Evolutionary conservation across 2,888 invertebrate species (phyloP).

Genomic region (Lamellibrachia satsuma): DNA sequence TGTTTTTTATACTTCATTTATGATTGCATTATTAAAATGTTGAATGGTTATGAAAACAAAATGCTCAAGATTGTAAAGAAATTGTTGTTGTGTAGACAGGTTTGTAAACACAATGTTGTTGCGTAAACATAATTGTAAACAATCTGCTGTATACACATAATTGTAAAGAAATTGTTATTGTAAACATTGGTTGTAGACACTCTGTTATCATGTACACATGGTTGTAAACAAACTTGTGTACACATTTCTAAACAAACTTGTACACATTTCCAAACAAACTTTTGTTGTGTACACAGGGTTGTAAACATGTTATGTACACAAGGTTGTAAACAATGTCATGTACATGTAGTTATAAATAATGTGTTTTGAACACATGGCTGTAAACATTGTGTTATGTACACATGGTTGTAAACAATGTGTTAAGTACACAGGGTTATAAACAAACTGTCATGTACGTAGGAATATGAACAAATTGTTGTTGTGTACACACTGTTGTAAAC

Average conservation of each 20-base stretch:
- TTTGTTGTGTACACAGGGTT: too few species aligned
- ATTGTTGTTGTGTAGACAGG: not conserved
- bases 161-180: too few species aligned
- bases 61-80: not conserved
- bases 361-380: too few species aligned
- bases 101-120: not conserved
- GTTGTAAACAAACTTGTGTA: too few species aligned
- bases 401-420: not conserved
- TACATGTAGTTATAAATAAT: too few species aligned
- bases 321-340: too few species aligned
- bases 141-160: too few species aligned
- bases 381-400: not conserved
- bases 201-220: too few species aligned
- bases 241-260: too few species aligned
- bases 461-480: not conserved
- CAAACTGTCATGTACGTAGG: not conserved
- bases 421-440: not conserved
- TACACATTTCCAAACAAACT: too few species aligned
- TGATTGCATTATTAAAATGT: not conserved
- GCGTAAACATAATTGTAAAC: not conserved
- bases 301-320: too few species aligned
- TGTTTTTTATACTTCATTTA: conserved; percentile 14
- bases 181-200: too few species aligned
- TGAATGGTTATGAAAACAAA: not conserved
- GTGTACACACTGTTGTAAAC: conserved; percentile 18